These are phyloP conservation scores for Onychostruthus taczanowskii DNA, from an alignment of 2,113 vertebrate genomes.

Conservation along the genomic window DNA sequence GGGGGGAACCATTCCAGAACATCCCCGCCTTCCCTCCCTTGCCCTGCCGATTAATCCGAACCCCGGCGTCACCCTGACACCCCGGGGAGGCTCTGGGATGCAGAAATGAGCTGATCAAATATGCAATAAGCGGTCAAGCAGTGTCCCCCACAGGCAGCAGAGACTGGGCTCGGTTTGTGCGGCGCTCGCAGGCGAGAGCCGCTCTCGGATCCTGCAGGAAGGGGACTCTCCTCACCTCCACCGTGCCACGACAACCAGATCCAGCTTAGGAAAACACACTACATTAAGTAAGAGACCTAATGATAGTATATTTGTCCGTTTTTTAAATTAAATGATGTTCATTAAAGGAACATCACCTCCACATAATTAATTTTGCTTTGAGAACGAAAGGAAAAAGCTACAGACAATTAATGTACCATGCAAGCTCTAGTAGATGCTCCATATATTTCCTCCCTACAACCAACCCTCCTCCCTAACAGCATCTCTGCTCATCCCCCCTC, in stretches of 20 bases:
- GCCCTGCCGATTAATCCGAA: not conserved
- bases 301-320: constrained; percentile 31
- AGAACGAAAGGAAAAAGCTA: constrained; percentile 46
- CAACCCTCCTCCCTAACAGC: not conserved
- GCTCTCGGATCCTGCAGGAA: not conserved
- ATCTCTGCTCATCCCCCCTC: not conserved
- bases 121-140: constrained; percentile 64
- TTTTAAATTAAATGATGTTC: constrained; percentile 69
- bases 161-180: not conserved
- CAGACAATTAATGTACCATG: constrained; percentile 41
- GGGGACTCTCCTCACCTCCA: not conserved
- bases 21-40: not conserved
- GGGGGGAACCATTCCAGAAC: not conserved
- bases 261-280: constrained; percentile 18
- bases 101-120: constrained; percentile 55
- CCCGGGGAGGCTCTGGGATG: not conserved
- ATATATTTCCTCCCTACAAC: not conserved
- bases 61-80: not conserved
- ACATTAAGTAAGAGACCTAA: constrained; percentile 43
- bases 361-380: constrained; percentile 70
- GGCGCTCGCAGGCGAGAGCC: not conserved
- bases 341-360: constrained; percentile 69
- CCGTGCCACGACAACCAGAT: not conserved
- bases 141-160: constrained; percentile 68
- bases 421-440: not conserved